Percentiles rank a stretch among this genome's conserved stretches.
Conservation (phyloP, 2,888 invertebrate species). For the Halocaridina rubra region DNA sequence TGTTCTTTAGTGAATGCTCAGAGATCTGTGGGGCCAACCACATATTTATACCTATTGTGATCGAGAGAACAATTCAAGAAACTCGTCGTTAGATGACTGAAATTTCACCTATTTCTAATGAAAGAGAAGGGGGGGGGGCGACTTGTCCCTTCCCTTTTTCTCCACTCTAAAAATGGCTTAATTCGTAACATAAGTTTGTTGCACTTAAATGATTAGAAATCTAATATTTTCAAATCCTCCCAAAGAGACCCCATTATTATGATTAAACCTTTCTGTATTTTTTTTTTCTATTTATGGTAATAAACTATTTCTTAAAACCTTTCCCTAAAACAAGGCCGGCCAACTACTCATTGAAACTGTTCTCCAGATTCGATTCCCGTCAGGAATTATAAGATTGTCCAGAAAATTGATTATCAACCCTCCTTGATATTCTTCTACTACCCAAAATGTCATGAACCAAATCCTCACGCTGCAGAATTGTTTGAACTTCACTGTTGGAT, state of each 20-base stretch:
- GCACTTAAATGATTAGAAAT: constrained; percentile 75
- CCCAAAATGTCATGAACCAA: constrained; percentile 73
- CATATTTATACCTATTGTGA: constrained; percentile 82
- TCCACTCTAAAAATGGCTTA: constrained; percentile 73
- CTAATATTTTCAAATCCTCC: constrained; percentile 76
- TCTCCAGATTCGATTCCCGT: constrained; percentile 76
- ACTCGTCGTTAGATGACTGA: background rate
- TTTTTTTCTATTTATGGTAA: constrained; percentile 72
- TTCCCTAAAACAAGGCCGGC: constrained; percentile 68
- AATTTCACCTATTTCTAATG: constrained; percentile 73
- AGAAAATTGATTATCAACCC: constrained; percentile 75
- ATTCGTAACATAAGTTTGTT: constrained; percentile 75
- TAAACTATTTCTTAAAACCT: constrained; percentile 70
- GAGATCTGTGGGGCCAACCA: constrained; percentile 86
- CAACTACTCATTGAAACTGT: constrained; percentile 79
- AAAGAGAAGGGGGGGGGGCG: too few species aligned
- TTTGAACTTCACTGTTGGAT: background rate
- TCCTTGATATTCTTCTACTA: constrained; percentile 72
- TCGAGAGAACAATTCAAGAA: constrained; percentile 72
- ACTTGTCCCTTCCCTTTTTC: constrained; percentile 76
- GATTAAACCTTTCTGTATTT: constrained; percentile 69
- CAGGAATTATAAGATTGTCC: constrained; percentile 72
- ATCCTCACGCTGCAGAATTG: constrained; percentile 67
- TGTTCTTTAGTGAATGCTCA: constrained; percentile 82
- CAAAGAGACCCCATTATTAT: constrained; percentile 77